Conservation (phyloP, 2,888 invertebrate species). For the Drosophila anomelani region DNA sequence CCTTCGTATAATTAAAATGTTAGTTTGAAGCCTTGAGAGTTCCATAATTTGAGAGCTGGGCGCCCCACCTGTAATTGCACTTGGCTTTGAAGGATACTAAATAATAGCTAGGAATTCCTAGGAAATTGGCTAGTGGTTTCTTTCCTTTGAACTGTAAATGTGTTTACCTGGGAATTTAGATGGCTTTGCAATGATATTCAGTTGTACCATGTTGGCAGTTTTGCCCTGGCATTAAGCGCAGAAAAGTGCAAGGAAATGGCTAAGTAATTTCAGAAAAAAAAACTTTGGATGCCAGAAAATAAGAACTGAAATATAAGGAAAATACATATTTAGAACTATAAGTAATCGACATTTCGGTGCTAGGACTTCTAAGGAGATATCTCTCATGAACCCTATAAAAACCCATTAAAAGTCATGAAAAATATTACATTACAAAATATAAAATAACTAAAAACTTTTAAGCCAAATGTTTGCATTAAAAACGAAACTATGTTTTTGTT, state of each 20-base stretch:
- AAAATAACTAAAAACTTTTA: neutral
- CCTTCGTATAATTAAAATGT: constrained; percentile 60
- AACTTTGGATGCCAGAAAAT: too few relatives aligned
- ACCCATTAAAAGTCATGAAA: too few relatives aligned
- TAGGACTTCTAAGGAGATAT: too few relatives aligned
- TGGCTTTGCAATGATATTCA: constrained; percentile 2
- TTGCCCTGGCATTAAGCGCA: neutral
- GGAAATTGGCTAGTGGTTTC: constrained; percentile 38
- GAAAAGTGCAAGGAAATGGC: neutral
- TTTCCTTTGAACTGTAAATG: constrained; percentile 35
- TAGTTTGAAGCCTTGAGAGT: constrained; percentile 34
- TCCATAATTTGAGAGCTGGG: constrained; percentile 22
- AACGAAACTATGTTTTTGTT: neutral
- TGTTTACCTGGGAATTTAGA: constrained; percentile 11
- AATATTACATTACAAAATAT: neutral
- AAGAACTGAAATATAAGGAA: too few relatives aligned
- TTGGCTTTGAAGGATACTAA: constrained; percentile 14
- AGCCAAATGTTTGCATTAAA: neutral
- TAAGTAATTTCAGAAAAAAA: too few relatives aligned
- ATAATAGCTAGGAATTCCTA: constrained; percentile 32
- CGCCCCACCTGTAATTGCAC: constrained; percentile 18
- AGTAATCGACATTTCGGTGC: too few relatives aligned
- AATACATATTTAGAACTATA: too few relatives aligned
- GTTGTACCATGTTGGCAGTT: neutral
- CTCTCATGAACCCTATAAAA: too few relatives aligned